Conservation (phyloP, 92 coral and sea anemone species). For the Parazoanthus swiftii region DNA sequence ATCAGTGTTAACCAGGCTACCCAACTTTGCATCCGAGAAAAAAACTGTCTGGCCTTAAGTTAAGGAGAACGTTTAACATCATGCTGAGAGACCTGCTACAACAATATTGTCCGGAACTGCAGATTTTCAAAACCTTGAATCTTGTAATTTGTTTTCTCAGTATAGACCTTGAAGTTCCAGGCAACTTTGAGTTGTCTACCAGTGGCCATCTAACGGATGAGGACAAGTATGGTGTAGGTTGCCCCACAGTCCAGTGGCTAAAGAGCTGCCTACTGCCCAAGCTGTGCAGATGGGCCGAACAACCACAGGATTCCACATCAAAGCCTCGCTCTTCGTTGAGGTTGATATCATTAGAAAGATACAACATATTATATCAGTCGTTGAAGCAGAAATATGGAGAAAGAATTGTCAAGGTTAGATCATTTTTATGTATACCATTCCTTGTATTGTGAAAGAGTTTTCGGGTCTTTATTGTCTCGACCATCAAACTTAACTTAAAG, state of each 20-base stretch:
- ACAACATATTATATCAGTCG: conserved; percentile 76
- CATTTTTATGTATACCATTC: too few species aligned
- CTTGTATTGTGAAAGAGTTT: neutral
- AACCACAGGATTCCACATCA: conserved; percentile 45
- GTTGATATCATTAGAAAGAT: conserved; percentile 79
- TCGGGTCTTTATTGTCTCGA: too few species aligned
- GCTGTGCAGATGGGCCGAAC: conserved; percentile 86
- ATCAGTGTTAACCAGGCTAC: too few species aligned
- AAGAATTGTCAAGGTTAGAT: conserved; percentile 80
- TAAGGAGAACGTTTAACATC: too few species aligned
- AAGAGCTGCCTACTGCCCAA: conserved; percentile 82
- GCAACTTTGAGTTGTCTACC: neutral
- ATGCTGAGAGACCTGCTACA: too few species aligned
- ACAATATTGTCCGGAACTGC: too few species aligned
- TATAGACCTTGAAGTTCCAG: conserved; percentile 29
- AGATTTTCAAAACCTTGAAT: too few species aligned
- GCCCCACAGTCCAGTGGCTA: conserved; percentile 92
- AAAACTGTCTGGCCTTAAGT: too few species aligned
- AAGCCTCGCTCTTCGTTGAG: conserved; percentile 69
- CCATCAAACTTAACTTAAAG: too few species aligned
- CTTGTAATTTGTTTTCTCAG: neutral
- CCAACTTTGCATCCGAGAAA: too few species aligned
- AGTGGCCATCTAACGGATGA: neutral
- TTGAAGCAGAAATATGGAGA: conserved; percentile 80
- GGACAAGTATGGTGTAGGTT: conserved; percentile 72